Evolutionary conservation across 2,888 invertebrate species (phyloP).

Genomic region (Heliconius sara): DNA sequence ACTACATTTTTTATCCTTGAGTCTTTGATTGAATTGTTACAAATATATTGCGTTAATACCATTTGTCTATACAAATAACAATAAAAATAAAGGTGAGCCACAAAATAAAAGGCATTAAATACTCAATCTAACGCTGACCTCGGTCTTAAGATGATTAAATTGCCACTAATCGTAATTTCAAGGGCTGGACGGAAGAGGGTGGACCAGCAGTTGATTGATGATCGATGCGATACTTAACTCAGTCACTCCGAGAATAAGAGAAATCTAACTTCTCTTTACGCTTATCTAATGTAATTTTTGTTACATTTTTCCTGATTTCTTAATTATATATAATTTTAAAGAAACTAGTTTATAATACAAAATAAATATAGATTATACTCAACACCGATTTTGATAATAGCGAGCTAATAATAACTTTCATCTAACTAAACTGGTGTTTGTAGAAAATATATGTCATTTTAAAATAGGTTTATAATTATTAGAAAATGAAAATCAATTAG

Average conservation of each 20-base stretch:
- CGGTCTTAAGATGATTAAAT: constrained; percentile 47
- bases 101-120: constrained; percentile 34
- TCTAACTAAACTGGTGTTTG: too few relatives aligned
- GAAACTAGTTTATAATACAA: background rate
- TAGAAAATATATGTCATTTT: too few relatives aligned
- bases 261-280: constrained; percentile 19
- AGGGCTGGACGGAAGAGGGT: constrained; percentile 39
- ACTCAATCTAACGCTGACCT: constrained; percentile 40
- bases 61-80: background rate
- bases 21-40: background rate
- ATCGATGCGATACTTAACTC: constrained; percentile 41
- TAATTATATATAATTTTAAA: background rate
- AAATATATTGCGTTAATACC: background rate
- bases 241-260: constrained; percentile 22
- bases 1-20: background rate
- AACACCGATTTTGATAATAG: too few relatives aligned
- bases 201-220: constrained; percentile 47
- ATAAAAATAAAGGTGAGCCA: constrained; percentile 13
- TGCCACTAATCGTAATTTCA: constrained; percentile 45
- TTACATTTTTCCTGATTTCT: too few relatives aligned
- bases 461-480: too few relatives aligned
- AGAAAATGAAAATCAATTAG: too few relatives aligned
- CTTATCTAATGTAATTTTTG: constrained; percentile 2
- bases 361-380: background rate
- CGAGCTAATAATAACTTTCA: too few relatives aligned